Evolutionary conservation across 2,797 vertebrate species (phyloP), one percentile per base, ranked within the genome.

Genomic region (Eospalax fontanierii): DNA sequence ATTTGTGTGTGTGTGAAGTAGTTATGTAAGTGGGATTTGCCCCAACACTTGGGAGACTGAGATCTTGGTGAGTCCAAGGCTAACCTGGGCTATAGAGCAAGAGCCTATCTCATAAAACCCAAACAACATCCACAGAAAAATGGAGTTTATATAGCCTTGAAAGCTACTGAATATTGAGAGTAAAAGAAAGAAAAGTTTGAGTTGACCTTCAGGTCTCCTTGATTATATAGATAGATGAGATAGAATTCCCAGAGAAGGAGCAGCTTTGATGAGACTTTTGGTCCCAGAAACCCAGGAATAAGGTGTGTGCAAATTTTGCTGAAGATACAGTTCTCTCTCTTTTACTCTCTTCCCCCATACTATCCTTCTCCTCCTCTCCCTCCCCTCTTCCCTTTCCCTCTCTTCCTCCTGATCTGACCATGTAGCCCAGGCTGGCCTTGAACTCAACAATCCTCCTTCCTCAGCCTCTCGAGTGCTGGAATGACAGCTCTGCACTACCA

Each of bases 131-230:
- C 19, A 63, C 61, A 21, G 24, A 63, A 63, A 26, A 54, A 54
- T 54, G 50, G 14, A 54, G 14, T 54, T 54, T 10, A 54, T 12
- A 10, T 54, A 63, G 5, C 50, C 9, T 54, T n/a, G 26, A 22
- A 65, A 83, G 63, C 71, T 40, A 16, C 6, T 82, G 66, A 86
- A 35, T 75, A 30, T 63, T 80, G 57, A 33, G 57, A 78, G 21
- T 65, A 78, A 92, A 43, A 73, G 70, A 63, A 85, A 95, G 38
- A 78, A 74, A 54, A 28, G 30, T 66, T 46, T 78, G 59, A 83
- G 35, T 61, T 78, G 24, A 68, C 6, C 78, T n/a, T 91, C 6
- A n/a, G 79, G 57, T 76, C n/a, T 94, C 46, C 35, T 33, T 87
- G 38, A 14, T 73, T 85, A 71, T 26, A 82, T 38, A 59, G 70